Evolutionary conservation across 2,888 invertebrate species (phyloP).

Genomic region (Lasius fuliginosus): DNA sequence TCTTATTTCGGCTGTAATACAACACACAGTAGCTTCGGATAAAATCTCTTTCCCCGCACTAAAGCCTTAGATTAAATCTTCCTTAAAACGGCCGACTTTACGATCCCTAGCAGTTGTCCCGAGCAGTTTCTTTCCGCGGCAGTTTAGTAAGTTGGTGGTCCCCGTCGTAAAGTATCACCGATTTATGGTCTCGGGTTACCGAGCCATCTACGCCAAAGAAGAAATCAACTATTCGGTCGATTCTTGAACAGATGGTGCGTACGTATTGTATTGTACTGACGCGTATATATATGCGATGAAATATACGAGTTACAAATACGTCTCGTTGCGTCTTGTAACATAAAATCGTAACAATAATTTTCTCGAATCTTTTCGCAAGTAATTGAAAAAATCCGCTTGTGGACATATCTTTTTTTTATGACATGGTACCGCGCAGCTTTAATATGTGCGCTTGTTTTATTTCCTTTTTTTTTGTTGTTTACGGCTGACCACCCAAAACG

Average conservation of each 20-base stretch:
- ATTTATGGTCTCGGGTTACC: slow-evolving; percentile 60
- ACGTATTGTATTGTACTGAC: neutral
- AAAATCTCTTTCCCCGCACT: neutral
- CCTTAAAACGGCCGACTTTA: slow-evolving; percentile 72
- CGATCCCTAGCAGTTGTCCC: slow-evolving; percentile 58
- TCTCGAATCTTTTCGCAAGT: slow-evolving; percentile 30
- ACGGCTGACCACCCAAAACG: slow-evolving; percentile 53
- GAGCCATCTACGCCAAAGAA: slow-evolving; percentile 6
- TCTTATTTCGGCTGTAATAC: slow-evolving; percentile 53
- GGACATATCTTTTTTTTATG: slow-evolving; percentile 56
- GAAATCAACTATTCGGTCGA: slow-evolving; percentile 50
- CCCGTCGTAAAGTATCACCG: slow-evolving; percentile 61
- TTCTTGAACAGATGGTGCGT: slow-evolving; percentile 23
- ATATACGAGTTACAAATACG: slow-evolving; percentile 11
- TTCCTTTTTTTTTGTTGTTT: neutral
- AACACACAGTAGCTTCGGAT: slow-evolving; percentile 17
- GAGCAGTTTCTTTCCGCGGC: slow-evolving; percentile 60
- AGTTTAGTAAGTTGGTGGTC: slow-evolving; percentile 60
- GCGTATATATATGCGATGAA: slow-evolving; percentile 11
- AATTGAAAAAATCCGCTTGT: slow-evolving; percentile 59
- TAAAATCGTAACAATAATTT: slow-evolving; percentile 13
- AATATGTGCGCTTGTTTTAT: slow-evolving; percentile 59
- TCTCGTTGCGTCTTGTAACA: slow-evolving; percentile 2
- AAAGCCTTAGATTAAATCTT: slow-evolving; percentile 75
- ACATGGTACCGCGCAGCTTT: slow-evolving; percentile 58